phyloP scores from a whole-genome alignment of 2,888 invertebrate genomes.

The Drosophila infuscata region DNA sequence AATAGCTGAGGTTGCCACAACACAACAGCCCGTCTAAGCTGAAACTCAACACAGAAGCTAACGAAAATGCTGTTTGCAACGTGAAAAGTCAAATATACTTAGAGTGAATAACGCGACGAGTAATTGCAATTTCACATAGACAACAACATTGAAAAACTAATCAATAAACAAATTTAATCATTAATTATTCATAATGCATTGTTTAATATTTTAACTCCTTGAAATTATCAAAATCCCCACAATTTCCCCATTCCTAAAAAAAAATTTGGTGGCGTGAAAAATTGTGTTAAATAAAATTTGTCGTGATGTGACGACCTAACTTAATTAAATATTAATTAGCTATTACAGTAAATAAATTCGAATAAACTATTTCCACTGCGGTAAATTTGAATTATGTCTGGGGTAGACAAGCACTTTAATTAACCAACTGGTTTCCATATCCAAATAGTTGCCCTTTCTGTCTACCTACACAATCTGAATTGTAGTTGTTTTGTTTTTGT shows the following conservation, averaged over 20 bases:
- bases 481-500: slow-evolving; percentile 2
- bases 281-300: not conserved
- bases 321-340: not conserved
- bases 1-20: slow-evolving; percentile 49
- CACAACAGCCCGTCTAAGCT: slow-evolving; percentile 13
- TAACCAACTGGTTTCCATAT: no score
- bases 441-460: slow-evolving; percentile 3
- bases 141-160: slow-evolving; percentile 11
- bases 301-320: not conserved
- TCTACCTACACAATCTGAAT: not conserved
- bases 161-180: slow-evolving; percentile 13
- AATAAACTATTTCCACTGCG: not conserved
- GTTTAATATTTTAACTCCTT: not conserved
- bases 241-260: not conserved
- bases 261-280: slow-evolving; percentile 12
- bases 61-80: slow-evolving; percentile 17
- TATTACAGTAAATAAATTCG: not conserved
- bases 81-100: slow-evolving; percentile 29
- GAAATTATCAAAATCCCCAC: not conserved
- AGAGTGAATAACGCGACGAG: slow-evolving; percentile 5
- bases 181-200: slow-evolving; percentile 1
- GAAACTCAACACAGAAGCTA: slow-evolving; percentile 31
- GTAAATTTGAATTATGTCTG: not conserved
- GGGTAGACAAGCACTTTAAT: not conserved
- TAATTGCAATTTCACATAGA: slow-evolving; percentile 15